Base-by-base conservation (phyloP, 2,797 vertebrate species). In the Gadopsis bispinosus region DNA sequence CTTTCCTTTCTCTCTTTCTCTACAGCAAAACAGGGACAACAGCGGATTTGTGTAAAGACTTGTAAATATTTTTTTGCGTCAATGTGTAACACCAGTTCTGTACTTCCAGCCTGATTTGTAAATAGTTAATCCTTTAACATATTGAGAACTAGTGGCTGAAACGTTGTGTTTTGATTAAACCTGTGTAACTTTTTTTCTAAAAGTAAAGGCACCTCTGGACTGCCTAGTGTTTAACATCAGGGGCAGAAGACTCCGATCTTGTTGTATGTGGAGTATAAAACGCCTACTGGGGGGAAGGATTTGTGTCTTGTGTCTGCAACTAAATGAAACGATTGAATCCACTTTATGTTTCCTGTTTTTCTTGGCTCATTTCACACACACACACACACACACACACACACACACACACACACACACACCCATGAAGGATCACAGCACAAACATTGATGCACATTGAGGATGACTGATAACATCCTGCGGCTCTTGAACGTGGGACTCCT, bases 11-110 rank as follows among this genome's bases (percentile, higher is more conserved):
- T 87, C 2, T 39, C 11, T 87, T n/a, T 91, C 75, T 90, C 81
- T 48, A 68, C 94, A 96, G 87, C 93, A 90, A 84, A 83, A 85
- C 7, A 73, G 2, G 83, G 73, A 43, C 4, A 16, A 55, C 76
- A 56, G 56, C 56, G 41, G 81, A 91, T 62, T 89, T 77, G 8
- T 96, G 96, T 96, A 96, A 91, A 97, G 92, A 94, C 90, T 77
- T 97, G 97, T 97, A 97, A 96, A 97, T 97, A 96, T 81, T 19
- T 81, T 83, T 83, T 73, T 83, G 77, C 79, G 50, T 79, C 50
- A 67, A 84, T 68, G 80, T 87, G 51, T 69, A 83, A 89, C 87
- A 89, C 41, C 85, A 56, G 73, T 69, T 87, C 73, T 73, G 65
- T 81, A 78, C 75, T 86, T 90, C 83, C 79, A 78, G 86, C 65